Percentiles rank a stretch among this genome's conserved stretches.
phyloP scores from a whole-genome alignment of 2,888 invertebrate genomes.

The Acholoe squamosa region DNA sequence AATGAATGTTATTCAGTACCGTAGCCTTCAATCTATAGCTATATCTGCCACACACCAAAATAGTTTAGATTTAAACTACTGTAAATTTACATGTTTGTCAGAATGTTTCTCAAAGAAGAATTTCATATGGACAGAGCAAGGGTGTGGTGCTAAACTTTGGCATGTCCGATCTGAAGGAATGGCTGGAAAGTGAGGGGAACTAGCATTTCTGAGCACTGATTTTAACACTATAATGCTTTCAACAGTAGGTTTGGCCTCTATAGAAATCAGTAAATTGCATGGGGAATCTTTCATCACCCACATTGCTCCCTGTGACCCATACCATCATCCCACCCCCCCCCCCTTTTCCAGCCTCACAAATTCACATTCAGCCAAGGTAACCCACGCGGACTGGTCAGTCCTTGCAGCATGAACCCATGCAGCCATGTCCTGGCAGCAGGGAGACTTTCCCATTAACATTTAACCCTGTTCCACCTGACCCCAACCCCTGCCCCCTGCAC shows the following conservation, averaged over 20 bases:
- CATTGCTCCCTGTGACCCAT: constrained; percentile 14
- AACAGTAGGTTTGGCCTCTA: neutral
- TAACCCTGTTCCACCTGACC: neutral
- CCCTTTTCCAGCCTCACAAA: neutral
- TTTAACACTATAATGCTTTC: neutral
- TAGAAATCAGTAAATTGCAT: neutral
- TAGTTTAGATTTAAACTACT: too few relatives aligned
- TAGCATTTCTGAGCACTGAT: neutral
- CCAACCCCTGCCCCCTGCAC: neutral
- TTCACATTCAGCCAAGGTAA: neutral
- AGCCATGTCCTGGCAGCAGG: neutral
- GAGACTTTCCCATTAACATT: constrained; percentile 58
- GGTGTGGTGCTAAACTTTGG: too few relatives aligned
- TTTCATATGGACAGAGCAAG: too few relatives aligned
- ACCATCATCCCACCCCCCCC: neutral
- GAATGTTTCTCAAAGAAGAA: too few relatives aligned
- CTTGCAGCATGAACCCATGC: neutral
- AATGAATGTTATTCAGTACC: too few relatives aligned
- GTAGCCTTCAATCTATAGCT: too few relatives aligned
- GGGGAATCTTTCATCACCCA: neutral
- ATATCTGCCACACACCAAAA: too few relatives aligned
- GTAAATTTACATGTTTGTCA: too few relatives aligned
- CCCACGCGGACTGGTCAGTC: constrained; percentile 9
- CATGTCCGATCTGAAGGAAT: too few relatives aligned
- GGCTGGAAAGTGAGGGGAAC: too few relatives aligned